phyloP scores from a whole-genome alignment of 2,113 vertebrate genomes.

The Eretmodus cyanostictus region DNA sequence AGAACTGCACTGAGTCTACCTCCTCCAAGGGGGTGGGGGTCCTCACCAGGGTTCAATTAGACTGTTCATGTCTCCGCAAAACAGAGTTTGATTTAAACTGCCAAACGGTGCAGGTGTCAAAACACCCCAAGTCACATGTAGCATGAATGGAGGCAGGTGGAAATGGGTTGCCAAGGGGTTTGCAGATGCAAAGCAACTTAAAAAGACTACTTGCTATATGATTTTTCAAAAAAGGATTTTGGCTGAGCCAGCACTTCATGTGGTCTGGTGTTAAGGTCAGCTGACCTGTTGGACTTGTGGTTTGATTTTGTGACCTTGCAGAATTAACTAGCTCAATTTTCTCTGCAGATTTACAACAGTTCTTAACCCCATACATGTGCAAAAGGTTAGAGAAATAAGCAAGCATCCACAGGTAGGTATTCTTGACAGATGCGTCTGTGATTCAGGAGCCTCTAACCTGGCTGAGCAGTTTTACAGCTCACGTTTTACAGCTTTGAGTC shows the following conservation, averaged over 20 bases:
- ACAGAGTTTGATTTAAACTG: not conserved
- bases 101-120: not conserved
- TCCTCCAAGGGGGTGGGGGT: not conserved
- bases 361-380: not conserved
- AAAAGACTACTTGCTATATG: not conserved
- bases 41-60: not conserved
- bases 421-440: not conserved
- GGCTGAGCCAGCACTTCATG: not conserved
- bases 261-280: not conserved
- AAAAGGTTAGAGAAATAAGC: not conserved
- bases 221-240: not conserved
- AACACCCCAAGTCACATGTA: not conserved
- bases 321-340: not conserved
- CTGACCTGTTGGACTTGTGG: not conserved
- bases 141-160: rapidly evolving
- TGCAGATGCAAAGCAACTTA: not conserved
- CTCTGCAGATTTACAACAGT: rapidly evolving
- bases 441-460: not conserved
- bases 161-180: not conserved
- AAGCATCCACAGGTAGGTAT: not conserved
- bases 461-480: not conserved
- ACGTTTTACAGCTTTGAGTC: not conserved
- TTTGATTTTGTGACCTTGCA: not conserved
- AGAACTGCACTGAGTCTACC: not conserved
- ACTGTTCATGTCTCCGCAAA: not conserved